Evolutionary conservation across 2,888 invertebrate genomes (phyloP).

Genomic region (Agapostemon virescens): DNA sequence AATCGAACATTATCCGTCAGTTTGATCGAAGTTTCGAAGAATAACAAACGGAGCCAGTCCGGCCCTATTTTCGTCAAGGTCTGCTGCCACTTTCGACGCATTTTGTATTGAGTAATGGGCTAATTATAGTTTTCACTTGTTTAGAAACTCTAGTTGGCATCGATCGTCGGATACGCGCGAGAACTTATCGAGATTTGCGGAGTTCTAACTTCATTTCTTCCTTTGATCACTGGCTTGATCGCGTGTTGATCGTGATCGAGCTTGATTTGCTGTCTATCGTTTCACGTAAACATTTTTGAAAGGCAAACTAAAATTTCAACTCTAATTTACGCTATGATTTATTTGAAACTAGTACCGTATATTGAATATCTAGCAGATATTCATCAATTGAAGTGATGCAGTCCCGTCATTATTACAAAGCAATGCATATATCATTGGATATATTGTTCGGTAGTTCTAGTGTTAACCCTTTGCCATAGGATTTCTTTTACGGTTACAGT

Average conservation of each 20-base stretch:
- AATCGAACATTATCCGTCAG: not conserved
- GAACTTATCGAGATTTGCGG: constrained; percentile 20
- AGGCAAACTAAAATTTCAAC: not conserved
- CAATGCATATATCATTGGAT: too few species aligned
- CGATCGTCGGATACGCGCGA: constrained; percentile 46
- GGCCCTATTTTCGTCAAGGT: constrained; percentile 69
- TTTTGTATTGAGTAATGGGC: constrained; percentile 73
- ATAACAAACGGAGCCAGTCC: constrained; percentile 41
- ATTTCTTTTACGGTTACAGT: too few species aligned
- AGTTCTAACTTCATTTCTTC: not conserved
- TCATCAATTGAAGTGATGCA: too few species aligned
- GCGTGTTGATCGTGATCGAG: not conserved
- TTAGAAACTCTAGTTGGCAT: constrained; percentile 63
- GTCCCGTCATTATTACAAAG: too few species aligned
- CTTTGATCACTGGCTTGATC: not conserved
- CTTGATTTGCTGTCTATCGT: not conserved
- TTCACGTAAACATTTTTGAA: not conserved
- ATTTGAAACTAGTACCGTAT: too few species aligned
- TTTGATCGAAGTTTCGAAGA: constrained; percentile 26
- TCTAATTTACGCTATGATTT: too few species aligned
- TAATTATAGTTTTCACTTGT: constrained; percentile 72
- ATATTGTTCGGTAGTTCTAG: too few species aligned
- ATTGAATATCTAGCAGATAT: too few species aligned
- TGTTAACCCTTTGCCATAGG: too few species aligned
- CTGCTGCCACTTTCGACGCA: constrained; percentile 71